Base-by-base conservation (phyloP, 2,113 vertebrate genomes). In the Thoracochromis brauschi region DNA sequence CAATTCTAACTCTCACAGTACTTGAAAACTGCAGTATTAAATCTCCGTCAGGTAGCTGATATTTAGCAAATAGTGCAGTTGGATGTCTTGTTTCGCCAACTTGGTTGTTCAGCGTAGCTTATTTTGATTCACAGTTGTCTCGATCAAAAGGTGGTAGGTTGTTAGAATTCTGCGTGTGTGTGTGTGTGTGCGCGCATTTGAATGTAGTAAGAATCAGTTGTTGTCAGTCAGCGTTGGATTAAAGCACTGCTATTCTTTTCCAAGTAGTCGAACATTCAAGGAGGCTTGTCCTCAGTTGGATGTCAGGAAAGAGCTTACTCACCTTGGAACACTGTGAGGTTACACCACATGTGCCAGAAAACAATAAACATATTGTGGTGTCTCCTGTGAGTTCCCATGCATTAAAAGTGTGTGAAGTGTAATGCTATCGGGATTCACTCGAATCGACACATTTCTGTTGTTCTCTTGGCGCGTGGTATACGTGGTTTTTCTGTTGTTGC, bases 391-490 rank as follows among this genome's bases (percentile, higher is more conserved):
- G 80, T 58, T 82, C 51, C 9, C 14, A n/a, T 3, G 1, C 9
- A 75, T 29, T 47, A 0, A 29, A 47, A 29, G 40, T 47, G 8
- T 47, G 71, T 75, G 42, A 29, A 49, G 42, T 75, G 9, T 49
- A 75, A 75, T 17, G 42, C 17, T 49, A 75, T 49, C 2, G 24
- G 24, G 24, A 75, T n/a, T 4, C 73, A 78, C 73, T 31, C 2
- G 3, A 51, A 78, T 51, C 16, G 11, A 51, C 73, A 33, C 73
- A 19, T 68, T 68, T 68, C 60, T 68, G 60, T 68, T 68, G 60
- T 38, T 13, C 2, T 68, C 19, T 8, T 21, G 26, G 35, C 0
- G 5, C 0, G 2, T 21, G 4, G 8, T 80, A 14, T 60, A 19
- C 5, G 7, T 45, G 38, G 0, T 54, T 82, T 57, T 82, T 19